Percentiles rank a stretch among this genome's conserved stretches.
Evolutionary conservation across 2,797 vertebrate species (phyloP).

Genomic region (Helostoma temminkii): DNA sequence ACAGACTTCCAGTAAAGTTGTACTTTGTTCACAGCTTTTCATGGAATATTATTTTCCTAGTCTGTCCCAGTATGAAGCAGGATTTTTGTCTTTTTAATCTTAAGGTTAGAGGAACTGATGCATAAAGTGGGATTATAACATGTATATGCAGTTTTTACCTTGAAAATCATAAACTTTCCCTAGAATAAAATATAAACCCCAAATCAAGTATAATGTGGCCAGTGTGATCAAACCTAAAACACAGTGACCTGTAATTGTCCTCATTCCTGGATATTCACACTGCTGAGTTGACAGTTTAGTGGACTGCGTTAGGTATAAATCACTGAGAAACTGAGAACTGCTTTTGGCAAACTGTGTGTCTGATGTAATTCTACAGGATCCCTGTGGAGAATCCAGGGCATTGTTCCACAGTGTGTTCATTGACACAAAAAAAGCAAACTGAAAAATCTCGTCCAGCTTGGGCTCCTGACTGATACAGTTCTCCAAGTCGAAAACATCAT

Average conservation of each 20-base stretch:
- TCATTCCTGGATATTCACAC: neutral
- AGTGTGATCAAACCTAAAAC: slow-evolving; percentile 11
- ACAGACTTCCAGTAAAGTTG: too few species aligned
- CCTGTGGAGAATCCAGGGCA: slow-evolving; percentile 41
- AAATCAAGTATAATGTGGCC: too few species aligned
- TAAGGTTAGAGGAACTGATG: too few species aligned
- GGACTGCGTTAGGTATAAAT: slow-evolving; percentile 46
- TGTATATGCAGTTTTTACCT: too few species aligned
- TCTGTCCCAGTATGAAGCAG: too few species aligned
- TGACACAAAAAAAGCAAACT: slow-evolving; percentile 15
- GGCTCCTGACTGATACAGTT: slow-evolving; percentile 36
- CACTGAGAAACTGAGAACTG: slow-evolving; percentile 7
- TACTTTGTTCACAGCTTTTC: too few species aligned
- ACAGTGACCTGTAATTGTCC: neutral
- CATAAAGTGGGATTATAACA: too few species aligned
- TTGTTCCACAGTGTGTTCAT: slow-evolving; percentile 46
- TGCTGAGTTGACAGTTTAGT: slow-evolving; percentile 9
- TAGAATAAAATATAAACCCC: too few species aligned
- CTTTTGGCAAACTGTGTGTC: slow-evolving; percentile 31
- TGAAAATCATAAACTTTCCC: too few species aligned
- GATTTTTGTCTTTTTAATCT: too few species aligned
- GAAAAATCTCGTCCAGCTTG: slow-evolving; percentile 48
- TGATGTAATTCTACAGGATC: slow-evolving; percentile 50
- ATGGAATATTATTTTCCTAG: too few species aligned
- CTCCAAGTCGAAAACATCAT: slow-evolving; percentile 10